Evolutionary conservation across 2,888 invertebrate species (phyloP), one percentile per base, ranked within the genome.

Genomic region (Stomorhina lunata): DNA sequence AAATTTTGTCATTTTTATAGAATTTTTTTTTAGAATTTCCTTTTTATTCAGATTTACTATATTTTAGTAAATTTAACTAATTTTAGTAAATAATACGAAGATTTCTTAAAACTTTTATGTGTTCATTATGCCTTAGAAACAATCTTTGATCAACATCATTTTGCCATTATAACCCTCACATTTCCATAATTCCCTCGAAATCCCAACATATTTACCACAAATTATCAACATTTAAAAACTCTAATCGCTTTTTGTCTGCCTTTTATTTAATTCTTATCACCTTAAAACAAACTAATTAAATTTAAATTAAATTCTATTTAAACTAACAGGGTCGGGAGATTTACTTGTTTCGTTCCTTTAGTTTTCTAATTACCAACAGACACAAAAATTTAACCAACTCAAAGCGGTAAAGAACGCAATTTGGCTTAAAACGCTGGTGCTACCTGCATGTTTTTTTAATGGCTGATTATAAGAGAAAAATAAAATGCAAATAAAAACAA

Each of bases 301-400:
- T 79, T 79, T 82, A 76, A 82, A 82, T 82, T 66, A 82, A 76
- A 82, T 71, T 71, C 66, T 25, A 32, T 71, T 82, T 82, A 76
- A 37, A 59, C 75, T 78, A 71, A 82, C 71, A 82, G 61, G 66
- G 75, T 79, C 57, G 53, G 17, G 12, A 71, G 34, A 71, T 40
- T 75, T 61, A 27, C n/a, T n/a, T n/a, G n/a, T n/a, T n/a, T n/a
- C 45, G 20, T 61, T 40, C 53, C 37, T 34, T n/a, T 43, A 65
- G 29, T 66, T 66, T 79, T 66, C 43, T 78, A 81, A 81, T 73
- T 71, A 55, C 45, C 59, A 72, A 80, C 40, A 29, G 22, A 9
- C 57, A 10, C 32, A 29, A 34, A 22, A 29, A 45, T 29, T 9
- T 6, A 63, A 65, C 43, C 32, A 43, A 55, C 25, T 55, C 45